Evolutionary conservation across 2,888 invertebrate species (phyloP), one percentile per base, ranked within the genome.

Genomic region (Empis stercorea): DNA sequence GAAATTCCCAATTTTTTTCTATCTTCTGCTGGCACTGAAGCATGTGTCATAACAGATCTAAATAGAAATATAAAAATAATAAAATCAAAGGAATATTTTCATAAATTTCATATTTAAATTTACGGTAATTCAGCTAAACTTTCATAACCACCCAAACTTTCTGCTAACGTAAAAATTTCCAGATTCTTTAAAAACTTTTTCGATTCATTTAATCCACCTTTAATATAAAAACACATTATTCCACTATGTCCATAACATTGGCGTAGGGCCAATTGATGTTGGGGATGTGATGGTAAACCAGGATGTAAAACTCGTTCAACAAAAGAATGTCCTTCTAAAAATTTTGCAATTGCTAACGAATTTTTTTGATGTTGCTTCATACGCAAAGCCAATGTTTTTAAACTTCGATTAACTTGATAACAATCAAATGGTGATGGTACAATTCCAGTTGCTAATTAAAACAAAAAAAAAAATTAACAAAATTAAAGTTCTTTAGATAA

Each of bases 341-440:
- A 95, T 54, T 80, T 75, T 0, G 91, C 96, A 32, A 96, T 78
- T 2, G 73, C 72, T 46, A 89, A 57, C 0, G 84, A 81, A 54
- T 84, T 94, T 51, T 76, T 76, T 70, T 81, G 84, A 65, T 96
- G 94, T 55, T 84, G 80, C 54, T 85, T 78, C 96, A 99, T 96
- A 46, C 97, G 76, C 23, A 97, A 59, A 6, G 87, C 83, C 23
- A 99, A 73, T 0, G 97, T 99, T 72, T 96, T 97, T 50, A 97
- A 71, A 60, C 96, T 91, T 52, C 93, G 78, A 62, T 88, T 92
- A 0, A 95, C 93, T 62, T 93, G 75, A 63, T 82, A 89, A 66
- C 97, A 96, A 66, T 99, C 99, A 63, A 95, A 93, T 0, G 99
- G 94, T 0, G 96, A 89, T 2, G 99, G 96, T 13, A 97, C 84